A percentile compares a stretch with the other conserved stretches of the same genome.
Conservation (phyloP, 2,888 invertebrate genomes). For the Nephrotoma appendiculata region DNA sequence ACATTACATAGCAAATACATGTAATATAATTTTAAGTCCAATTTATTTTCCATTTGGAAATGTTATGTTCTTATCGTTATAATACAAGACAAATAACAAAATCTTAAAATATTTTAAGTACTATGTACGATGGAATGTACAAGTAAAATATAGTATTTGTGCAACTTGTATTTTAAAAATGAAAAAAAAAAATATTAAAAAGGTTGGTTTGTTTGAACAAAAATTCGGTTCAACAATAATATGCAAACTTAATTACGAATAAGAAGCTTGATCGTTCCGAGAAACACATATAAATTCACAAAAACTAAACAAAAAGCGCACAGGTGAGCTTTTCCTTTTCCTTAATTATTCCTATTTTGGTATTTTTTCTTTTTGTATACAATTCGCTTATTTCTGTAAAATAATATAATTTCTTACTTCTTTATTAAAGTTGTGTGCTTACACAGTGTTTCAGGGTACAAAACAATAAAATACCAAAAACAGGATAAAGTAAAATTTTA, state of each 20-base stretch:
- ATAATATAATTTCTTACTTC: too few relatives aligned
- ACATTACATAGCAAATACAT: neutral
- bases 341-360: neutral
- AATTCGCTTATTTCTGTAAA: neutral
- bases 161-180: neutral
- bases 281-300: neutral
- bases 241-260: neutral
- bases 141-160: neutral
- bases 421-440: neutral
- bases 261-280: neutral
- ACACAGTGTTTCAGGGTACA: neutral
- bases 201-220: neutral
- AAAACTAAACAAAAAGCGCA: neutral
- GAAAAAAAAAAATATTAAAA: neutral
- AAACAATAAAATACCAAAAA: neutral
- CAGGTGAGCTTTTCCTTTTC: neutral
- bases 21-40: neutral
- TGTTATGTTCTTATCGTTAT: neutral
- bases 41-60: neutral
- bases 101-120: neutral
- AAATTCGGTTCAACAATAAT: neutral
- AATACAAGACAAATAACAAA: neutral
- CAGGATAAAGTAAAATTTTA: neutral
- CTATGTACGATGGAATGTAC: neutral
- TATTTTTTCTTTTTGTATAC: neutral